phyloP scores from a whole-genome alignment of 2,797 vertebrate species.

The Holocentrus rufus region DNA sequence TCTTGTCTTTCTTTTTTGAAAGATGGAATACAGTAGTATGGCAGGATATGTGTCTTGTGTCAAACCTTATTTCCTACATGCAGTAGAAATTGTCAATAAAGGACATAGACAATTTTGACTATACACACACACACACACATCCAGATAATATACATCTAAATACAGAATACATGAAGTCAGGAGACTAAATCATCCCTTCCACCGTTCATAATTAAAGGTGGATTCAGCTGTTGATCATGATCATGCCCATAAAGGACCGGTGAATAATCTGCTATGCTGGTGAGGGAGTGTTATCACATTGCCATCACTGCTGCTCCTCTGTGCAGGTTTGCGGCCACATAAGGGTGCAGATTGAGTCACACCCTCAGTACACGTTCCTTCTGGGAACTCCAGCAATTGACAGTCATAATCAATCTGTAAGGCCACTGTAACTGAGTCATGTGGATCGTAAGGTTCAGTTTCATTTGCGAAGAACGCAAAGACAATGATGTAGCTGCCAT shows the following conservation, averaged over 20 bases:
- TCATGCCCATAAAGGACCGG: neutral
- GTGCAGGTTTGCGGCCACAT: conserved; percentile 18
- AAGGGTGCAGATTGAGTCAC: conserved; percentile 60
- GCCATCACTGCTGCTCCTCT: conserved; percentile 22
- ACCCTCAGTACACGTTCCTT: conserved; percentile 37
- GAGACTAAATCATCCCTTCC: neutral
- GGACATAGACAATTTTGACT: conserved; percentile 17
- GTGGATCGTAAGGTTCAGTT: conserved; percentile 52
- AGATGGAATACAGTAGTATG: conserved; percentile 99
- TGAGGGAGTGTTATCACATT: conserved; percentile 32
- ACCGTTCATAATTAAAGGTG: neutral
- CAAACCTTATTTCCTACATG: conserved; percentile 71
- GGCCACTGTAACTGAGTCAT: conserved; percentile 42
- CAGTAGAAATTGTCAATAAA: neutral
- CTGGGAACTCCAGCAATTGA: conserved; percentile 55
- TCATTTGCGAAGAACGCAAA: conserved; percentile 27
- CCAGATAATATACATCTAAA: neutral
- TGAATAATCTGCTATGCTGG: neutral
- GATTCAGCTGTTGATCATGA: neutral
- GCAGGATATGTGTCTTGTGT: conserved; percentile 87
- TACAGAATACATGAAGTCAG: neutral
- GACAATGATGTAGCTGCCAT: conserved; percentile 2
- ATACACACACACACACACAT: conserved; percentile 4
- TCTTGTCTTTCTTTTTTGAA: conserved; percentile 99
- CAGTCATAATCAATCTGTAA: conserved; percentile 54